Evolutionary conservation across 1,140 invertebrate genomes (phyloP), one percentile per base, ranked within the genome.

Genomic region (Camponotus pennsylvanicus): DNA sequence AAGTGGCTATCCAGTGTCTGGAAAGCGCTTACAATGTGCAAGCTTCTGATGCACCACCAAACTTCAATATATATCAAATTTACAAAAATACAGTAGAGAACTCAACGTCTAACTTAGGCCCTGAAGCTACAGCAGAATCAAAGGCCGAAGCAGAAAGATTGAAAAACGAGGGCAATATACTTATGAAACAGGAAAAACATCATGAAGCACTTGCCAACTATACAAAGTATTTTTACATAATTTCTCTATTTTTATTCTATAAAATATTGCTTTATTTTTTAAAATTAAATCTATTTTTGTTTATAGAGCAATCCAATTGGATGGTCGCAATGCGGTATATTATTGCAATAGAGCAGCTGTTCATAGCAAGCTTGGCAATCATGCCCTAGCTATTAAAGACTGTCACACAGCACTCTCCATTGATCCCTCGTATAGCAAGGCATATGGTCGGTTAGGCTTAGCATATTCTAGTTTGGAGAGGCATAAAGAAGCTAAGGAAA

Each of bases 321-420:
- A 99, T 94, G 96, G 96, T 13, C 96, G 96, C 78, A 99, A 99
- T 96, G 97, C 98, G 4, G 97, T 99, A n/a, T 99, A 98, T 94
- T 99, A 98, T 95, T 98, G 98, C 93, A 99, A 99, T 94, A 96
- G 99, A 89, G 98, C 98, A 66, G 98, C 98, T 9, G 98, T 98
- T 11, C 97, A 98, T 92, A 98, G 97, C 91, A 98, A 98, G 94
- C 95, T 99, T 79, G 97, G 97, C 55, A 97, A 98, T 92, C 97
- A 98, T 93, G 95, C 97, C 61, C 95, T 96, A 82, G 98, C 98
- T 11, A 97, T 99, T 70, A 96, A 97, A 86, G 99, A 99, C 94
- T 99, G 98, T 94, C 97, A 98, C 89, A 97, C 97, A 70, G 98
- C 99, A 8, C 95, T 99, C 59, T 96, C 97, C 57, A 97, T 99